A percentile compares a stretch with the other conserved stretches of the same genome.
Evolutionary conservation across 2,888 invertebrate genomes (phyloP).

Genomic region (Drosophila dives): DNA sequence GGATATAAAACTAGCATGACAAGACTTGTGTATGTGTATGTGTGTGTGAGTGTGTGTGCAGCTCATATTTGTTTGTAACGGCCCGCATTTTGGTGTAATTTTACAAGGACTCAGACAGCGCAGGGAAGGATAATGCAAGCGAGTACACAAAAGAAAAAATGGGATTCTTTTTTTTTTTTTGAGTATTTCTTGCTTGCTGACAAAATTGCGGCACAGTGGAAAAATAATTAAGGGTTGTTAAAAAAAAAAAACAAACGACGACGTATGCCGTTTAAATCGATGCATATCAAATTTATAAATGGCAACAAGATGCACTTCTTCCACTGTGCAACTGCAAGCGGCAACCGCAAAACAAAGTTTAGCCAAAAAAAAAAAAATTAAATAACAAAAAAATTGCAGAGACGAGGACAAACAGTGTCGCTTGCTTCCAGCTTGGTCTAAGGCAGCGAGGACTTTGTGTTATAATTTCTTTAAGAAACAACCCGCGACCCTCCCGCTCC

Average conservation of each 20-base stretch:
- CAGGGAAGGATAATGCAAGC: conserved; percentile 3
- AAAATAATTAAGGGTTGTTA: not conserved
- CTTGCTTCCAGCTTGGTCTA: conserved; percentile 47
- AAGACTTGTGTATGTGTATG: conserved; percentile 1
- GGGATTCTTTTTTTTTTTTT: conserved; percentile 28
- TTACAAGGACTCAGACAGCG: conserved; percentile 35
- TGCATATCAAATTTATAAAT: not conserved
- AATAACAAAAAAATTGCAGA: conserved; percentile 1
- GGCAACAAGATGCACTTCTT: not conserved
- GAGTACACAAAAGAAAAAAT: conserved; percentile 25
- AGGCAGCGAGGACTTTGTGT: conserved; percentile 38
- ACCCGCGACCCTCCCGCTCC: conserved; percentile 16
- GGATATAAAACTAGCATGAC: conserved; percentile 4
- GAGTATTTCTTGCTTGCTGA: conserved; percentile 10
- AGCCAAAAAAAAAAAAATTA: conserved; percentile 12
- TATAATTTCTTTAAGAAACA: conserved; percentile 41
- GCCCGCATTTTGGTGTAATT: conserved; percentile 68
- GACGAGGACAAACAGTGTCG: conserved; percentile 23
- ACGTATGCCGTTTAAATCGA: not conserved
- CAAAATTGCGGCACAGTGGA: conserved; percentile 2
- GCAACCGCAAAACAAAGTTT: conserved; percentile 10
- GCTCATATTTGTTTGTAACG: conserved; percentile 41
- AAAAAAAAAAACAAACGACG: not conserved
- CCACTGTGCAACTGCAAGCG: conserved; percentile 36
- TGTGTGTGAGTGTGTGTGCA: conserved; percentile 2